phyloP scores from a whole-genome alignment of 2,113 vertebrate genomes.

The Gallinago paraguaiae region DNA sequence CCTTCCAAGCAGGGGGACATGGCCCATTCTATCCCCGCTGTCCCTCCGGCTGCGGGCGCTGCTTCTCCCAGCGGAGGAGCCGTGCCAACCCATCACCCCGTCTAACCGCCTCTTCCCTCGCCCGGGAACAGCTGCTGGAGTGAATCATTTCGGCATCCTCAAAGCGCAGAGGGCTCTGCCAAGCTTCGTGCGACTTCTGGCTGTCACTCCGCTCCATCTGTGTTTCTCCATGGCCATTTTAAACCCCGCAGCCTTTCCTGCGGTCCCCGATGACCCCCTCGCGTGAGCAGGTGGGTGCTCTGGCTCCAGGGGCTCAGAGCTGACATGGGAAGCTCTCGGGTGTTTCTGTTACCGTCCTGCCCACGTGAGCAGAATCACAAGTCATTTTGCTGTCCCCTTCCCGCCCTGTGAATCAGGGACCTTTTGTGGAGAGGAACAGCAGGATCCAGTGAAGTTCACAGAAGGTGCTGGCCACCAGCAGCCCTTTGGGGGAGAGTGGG shows the following conservation, averaged over 20 bases:
- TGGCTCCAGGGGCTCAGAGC: accelerated
- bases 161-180: background rate
- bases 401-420: background rate
- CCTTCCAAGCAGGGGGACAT: background rate
- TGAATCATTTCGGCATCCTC: slow-evolving; percentile 6
- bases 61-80: background rate
- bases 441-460: background rate
- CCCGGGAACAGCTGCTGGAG: background rate
- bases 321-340: accelerated
- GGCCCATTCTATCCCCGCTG: background rate
- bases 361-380: accelerated
- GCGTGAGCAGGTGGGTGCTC: accelerated
- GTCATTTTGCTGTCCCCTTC: background rate
- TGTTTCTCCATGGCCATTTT: background rate
- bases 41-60: background rate
- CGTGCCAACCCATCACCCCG: accelerated
- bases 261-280: background rate
- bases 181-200: background rate
- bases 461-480: background rate
- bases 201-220: background rate
- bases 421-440: background rate
- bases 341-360: accelerated
- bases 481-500: background rate
- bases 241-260: background rate
- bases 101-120: background rate